Evolutionary conservation across 1,140 invertebrate species (phyloP), one percentile per base, ranked within the genome.

Genomic region (Achroia grisella): DNA sequence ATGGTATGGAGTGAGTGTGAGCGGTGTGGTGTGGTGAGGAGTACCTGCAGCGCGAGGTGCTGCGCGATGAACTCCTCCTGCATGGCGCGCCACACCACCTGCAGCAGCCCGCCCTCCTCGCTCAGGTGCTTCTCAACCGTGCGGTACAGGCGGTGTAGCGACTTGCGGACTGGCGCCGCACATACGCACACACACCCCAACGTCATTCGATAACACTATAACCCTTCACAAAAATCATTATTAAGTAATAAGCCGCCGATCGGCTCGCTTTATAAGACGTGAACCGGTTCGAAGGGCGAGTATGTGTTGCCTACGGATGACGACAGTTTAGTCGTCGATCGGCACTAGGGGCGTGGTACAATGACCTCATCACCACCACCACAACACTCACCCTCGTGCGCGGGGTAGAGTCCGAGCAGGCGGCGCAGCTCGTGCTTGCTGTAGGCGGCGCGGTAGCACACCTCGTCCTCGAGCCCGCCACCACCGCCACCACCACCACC

Each of bases 21-120:
- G n/a, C n/a, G n/a, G n/a, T 23, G 17, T 23, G 17, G 17, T 23
- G 17, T 23, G 17, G 11, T 36, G 15, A 29, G 14, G 4, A 11
- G 39, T 14, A 95, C 93, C 86, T 98, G 95, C 56, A 99, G 93
- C 59, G 93, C 92, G 78, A 97, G 98, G 75, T 99, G 97, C 81
- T 99, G 98, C 56, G 94, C 92, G 56, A 99, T 96, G 83, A 99
- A 99, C 88, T 99, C 97, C 82, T 98, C 95, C 89, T 99, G 97
- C 98, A 99, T 99, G 63, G 97, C 96, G 75, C 96, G 90, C 98
- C 98, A 99, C 39, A 99, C 98, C 31, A 98, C 96, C 93, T 98
- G 96, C 49, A 98, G 86, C 32, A 99, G 88, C 84, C 97, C 98
- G 73, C 97, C 96, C 81, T 98, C 96, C 85, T 98, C 97, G 66